These are phyloP conservation scores for Orchestes rusci DNA, from an alignment of 2,888 invertebrate species.

Conservation along the genomic window DNA sequence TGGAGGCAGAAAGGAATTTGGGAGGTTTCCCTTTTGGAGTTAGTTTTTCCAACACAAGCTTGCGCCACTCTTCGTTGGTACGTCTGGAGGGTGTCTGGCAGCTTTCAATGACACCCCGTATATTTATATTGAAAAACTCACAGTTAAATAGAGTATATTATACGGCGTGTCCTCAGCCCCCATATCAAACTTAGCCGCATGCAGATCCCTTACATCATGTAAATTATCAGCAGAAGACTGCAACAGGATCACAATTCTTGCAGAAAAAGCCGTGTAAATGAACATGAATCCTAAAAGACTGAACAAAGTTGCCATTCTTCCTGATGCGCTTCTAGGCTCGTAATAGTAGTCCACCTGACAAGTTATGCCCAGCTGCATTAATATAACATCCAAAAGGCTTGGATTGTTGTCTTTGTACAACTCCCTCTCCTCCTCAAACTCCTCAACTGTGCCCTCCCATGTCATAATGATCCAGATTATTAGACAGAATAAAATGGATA, in stretches of 20 bases:
- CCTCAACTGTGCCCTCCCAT: conserved; percentile 13
- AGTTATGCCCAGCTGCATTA: conserved; percentile 17
- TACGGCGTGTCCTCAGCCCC: conserved; percentile 18
- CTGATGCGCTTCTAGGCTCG: conserved; percentile 15
- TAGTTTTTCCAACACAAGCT: conserved; percentile 17
- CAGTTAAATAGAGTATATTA: conserved; percentile 18
- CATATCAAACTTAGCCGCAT: conserved; percentile 20
- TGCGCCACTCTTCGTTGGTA: conserved; percentile 17
- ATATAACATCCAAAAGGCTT: conserved; percentile 14
- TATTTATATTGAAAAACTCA: no score
- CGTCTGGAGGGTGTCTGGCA: conserved; percentile 12
- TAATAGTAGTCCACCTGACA: conserved; percentile 19
- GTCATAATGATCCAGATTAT: conserved; percentile 14
- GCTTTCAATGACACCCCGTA: no score
- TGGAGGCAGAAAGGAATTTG: conserved; percentile 11
- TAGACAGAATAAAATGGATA: conserved; percentile 8
- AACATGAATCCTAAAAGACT: conserved; percentile 15
- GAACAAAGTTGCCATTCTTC: conserved; percentile 17
- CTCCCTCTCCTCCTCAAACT: conserved; percentile 5
- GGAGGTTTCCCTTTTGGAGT: conserved; percentile 8
- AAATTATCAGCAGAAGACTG: conserved; percentile 18
- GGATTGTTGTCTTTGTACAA: conserved; percentile 11
- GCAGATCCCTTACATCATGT: conserved; percentile 8
- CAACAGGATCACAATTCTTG: conserved; percentile 17
- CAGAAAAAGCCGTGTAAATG: conserved; percentile 20